Evolutionary conservation across 2,113 vertebrate genomes (phyloP).

Genomic region (Gallinago undulata): DNA sequence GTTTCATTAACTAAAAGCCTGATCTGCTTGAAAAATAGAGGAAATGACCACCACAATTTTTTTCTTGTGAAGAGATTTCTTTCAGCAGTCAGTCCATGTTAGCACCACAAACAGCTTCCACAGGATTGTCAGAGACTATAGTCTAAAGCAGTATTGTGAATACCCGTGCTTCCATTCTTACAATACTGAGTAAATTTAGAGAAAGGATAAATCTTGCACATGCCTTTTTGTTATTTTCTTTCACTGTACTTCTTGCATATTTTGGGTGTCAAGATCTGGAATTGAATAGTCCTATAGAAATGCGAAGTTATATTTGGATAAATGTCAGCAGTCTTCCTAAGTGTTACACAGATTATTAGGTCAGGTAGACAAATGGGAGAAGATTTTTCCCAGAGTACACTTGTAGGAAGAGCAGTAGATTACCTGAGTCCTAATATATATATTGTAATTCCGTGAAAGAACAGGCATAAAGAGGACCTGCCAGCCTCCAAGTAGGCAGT

Average conservation of each 20-base stretch:
- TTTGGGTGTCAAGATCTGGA: neutral
- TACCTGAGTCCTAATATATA: neutral
- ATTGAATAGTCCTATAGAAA: neutral
- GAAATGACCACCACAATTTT: neutral
- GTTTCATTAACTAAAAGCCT: neutral
- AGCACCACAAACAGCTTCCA: neutral
- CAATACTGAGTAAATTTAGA: neutral
- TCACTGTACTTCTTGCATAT: neutral
- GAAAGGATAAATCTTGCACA: neutral
- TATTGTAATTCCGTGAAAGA: neutral
- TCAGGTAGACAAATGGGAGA: neutral
- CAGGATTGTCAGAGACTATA: neutral
- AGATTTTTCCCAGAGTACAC: neutral
- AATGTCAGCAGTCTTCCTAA: neutral
- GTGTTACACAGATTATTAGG: neutral
- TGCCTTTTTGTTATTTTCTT: neutral
- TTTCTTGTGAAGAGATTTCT: neutral
- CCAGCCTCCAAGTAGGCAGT: neutral
- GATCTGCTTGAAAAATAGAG: neutral
- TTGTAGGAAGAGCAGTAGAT: neutral
- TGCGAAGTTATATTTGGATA: neutral
- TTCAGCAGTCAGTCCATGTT: neutral
- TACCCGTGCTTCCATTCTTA: neutral
- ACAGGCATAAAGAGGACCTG: neutral
- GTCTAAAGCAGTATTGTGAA: neutral